Evolutionary conservation across 30 jellyfish, hydroid and myxozoan species (phyloP), one percentile per base, ranked within the genome.

Genomic region (Euphysa ruthae): DNA sequence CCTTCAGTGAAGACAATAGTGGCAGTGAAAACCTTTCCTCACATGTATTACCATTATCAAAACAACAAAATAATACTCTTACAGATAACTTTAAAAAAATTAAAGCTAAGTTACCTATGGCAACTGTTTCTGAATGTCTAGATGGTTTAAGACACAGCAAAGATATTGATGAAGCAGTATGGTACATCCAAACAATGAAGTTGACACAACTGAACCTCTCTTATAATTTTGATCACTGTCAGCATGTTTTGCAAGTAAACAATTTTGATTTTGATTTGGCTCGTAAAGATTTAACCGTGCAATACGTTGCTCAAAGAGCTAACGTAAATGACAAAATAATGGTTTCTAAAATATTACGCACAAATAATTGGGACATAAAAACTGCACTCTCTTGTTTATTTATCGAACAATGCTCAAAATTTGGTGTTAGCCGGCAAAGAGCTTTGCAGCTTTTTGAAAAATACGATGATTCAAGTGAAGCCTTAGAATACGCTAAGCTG

Each of bases 401-500:
- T 30, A 27, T 68, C 10, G 43, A 68, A 30, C 25, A 50, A 12
- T 68, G 80, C 2, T 25, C 51, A 12, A 49, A 24, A 13, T 63
- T 28, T 63, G 80, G 80, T 20, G 69, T 68, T 46, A 32, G 30
- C 13, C 14, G 14, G 32, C 19, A 30, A 6, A 31, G 49, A 50
- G 74, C 74, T 12, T 22, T 20, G 28, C 27, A 28, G 2, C 50
- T 68, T 15, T 14, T 20, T 13, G 74, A 52, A 7, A 19, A 19
- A 16, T 70, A 55, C n/a, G 25, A 61, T 21, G 70, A 74, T 66
- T 50, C 63, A 5, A 77, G 51, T 7, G 49, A 70, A 42, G 93
- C 95, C 1, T 25, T 76, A 23, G 51, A 82, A 31, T 25, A 50
- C 35, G 43, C 75, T 78, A 85, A 85, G 35, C 61, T 70, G 12